Evolutionary conservation across 2,113 vertebrate genomes (phyloP), one percentile per base, ranked within the genome.

Genomic region (Sapajus apella): DNA sequence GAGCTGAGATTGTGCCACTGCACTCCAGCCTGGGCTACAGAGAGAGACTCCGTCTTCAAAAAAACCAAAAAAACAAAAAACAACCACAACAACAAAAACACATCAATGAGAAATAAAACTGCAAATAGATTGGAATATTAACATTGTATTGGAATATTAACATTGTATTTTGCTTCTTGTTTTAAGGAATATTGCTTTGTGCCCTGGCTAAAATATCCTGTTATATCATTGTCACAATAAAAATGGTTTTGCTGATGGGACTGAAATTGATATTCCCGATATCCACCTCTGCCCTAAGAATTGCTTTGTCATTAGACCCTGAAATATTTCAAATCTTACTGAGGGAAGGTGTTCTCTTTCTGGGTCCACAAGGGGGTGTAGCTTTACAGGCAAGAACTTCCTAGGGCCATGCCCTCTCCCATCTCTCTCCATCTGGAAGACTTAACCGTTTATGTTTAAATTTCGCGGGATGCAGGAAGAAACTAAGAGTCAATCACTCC

Each of bases 51-150:
- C 50, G 4, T 52, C 50, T 52, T 16, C 50, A 52, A 52, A 52
- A 52, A 52, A 52, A 52, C 3, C 50, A 14, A 14, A 50, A 50
- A 52, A 52, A 4, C 50, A 52, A 52, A 52, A 52, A 52, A 52
- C 50, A 52, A 52, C 50, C 50, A 52, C 4, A 52, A 52, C 50
- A 17, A 52, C 50, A 52, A 52, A 52, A 52, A 52, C 5, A 14
- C 50, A 21, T 92, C 66, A 92, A 20, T 45, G 58, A 87, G 76
- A 86, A 56, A 88, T 45, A 27, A 95, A 83, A 35, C 7, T 43
- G 35, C 85, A 81, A 85, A 87, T 43, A 92, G n/a, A 70, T 32
- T 64, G 64, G 32, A 95, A 64, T 87, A 61, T 64, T 80, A 93
- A 45, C 52, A 79, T 72, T 64, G 64, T 17, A 52, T 52, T 58